phyloP scores from a whole-genome alignment of 1,140 invertebrate genomes.

The Zaprionus camerounensis region DNA sequence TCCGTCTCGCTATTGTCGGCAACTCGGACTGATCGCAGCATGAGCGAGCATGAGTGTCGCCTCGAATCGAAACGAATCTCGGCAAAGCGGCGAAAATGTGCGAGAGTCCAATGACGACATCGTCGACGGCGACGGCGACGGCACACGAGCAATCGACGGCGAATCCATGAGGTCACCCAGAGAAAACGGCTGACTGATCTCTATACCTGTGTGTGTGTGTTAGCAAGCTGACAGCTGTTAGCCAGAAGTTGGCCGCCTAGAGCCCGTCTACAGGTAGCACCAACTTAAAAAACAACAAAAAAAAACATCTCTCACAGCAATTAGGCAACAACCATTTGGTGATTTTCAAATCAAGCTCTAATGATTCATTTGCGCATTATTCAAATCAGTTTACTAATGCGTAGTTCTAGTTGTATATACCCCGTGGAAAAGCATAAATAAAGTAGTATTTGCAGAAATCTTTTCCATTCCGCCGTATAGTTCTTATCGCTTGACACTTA shows the following conservation, averaged over 20 bases:
- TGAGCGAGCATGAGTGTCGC: not conserved
- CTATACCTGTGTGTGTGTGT: not conserved
- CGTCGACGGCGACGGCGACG: not conserved
- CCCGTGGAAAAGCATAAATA: constrained; percentile 1
- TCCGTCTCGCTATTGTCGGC: constrained; percentile 1
- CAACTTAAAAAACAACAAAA: not conserved
- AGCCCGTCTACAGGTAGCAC: not conserved
- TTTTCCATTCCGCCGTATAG: constrained; percentile 40
- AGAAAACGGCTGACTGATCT: constrained; percentile 2
- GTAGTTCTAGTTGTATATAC: not conserved
- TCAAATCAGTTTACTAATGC: not conserved
- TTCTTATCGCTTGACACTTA: constrained; percentile 51
- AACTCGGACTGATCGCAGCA: not conserved
- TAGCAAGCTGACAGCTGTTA: not conserved
- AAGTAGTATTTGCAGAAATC: constrained; percentile 60
- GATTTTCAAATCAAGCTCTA: not conserved
- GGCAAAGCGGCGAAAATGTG: not conserved
- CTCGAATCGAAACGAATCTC: not conserved
- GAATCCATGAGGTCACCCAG: constrained; percentile 3
- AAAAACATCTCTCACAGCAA: not conserved
- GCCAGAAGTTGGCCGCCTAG: not conserved
- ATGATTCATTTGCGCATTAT: not conserved
- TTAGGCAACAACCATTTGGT: not conserved
- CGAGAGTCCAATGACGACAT: constrained; percentile 8
- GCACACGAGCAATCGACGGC: not conserved